Evolutionary conservation across 2,888 invertebrate genomes (phyloP), one percentile per base, ranked within the genome.

Genomic region (Caenorhabditis sp.): DNA sequence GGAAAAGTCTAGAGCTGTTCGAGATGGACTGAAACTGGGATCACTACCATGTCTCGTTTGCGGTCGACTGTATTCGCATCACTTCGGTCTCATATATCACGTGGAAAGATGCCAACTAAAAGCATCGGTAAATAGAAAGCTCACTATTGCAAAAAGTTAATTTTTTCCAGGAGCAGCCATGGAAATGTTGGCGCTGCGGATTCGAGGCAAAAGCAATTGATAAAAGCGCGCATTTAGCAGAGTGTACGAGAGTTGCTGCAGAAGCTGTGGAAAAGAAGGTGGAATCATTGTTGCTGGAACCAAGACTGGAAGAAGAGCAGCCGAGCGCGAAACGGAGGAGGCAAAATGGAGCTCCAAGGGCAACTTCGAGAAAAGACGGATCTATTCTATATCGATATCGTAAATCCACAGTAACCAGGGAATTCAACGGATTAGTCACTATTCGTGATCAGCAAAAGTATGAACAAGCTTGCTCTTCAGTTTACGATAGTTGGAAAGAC

Each of bases 161-260:
- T n/a, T n/a, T n/a, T n/a, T 66, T 56, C 15, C 52, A 71, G 71
- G 58, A 46, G 2, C 58, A 68, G 39, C 76, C 76, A n/a, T 76
- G 76, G 76, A 63, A 48, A 35, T 76, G 76, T 30, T 71, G 59
- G 5, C 50, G 65, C 32, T 76, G 65, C 17, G 65, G 59, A n/a
- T 55, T 41, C 15, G 59, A 55, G 13, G 53, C 46, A 11, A 52
- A 26, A 1, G 46, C 43, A 0, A 20, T 27, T n/a, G 45, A 74
- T 3, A 45, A 55, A 8, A 46, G 53, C 22, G 20, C 9, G 4
- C 74, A 74, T 56, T 20, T 66, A 20, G 3, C 24, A n/a, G 41
- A 55, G 7, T 74, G 74, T 22, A 32, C n/a, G 9, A 22, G 22
- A 24, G 17, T 4, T 11, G 15, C 15, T 9, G 11, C 15, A 15